Evolutionary conservation across 2,888 invertebrate genomes (phyloP).

Genomic region (Nematopogon swammerdamellus): DNA sequence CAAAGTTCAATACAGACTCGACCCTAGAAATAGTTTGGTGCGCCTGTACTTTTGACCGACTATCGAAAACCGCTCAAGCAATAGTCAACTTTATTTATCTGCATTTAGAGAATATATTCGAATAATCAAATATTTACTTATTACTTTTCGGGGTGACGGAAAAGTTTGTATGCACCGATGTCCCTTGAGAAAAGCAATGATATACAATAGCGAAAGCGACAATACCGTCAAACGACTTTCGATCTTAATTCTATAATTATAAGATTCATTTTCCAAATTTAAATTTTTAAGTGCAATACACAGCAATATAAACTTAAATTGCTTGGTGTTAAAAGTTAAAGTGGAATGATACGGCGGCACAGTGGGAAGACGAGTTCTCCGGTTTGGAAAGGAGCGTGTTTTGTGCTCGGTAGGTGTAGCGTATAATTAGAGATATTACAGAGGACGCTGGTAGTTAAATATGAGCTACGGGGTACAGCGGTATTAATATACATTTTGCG

Average conservation of each 20-base stretch:
- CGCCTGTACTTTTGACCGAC: no score
- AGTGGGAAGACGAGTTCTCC: not conserved
- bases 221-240: not conserved
- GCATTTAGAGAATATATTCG: not conserved
- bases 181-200: not conserved
- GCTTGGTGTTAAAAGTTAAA: not conserved
- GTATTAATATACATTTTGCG: no score
- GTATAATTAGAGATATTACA: not conserved
- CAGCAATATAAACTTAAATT: not conserved
- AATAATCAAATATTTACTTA: no score
- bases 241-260: not conserved
- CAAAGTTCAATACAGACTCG: not conserved
- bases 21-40: no score
- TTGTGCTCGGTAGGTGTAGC: not conserved
- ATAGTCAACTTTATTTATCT: not conserved
- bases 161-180: not conserved
- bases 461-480: no score
- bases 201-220: not conserved
- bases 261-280: not conserved
- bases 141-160: no score
- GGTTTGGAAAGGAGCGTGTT: not conserved
- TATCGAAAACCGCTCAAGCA: no score
- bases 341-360: not conserved
- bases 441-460: no score
- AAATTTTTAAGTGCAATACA: not conserved